Conservation (phyloP, 2,113 vertebrate genomes). For the Rana temporaria region DNA sequence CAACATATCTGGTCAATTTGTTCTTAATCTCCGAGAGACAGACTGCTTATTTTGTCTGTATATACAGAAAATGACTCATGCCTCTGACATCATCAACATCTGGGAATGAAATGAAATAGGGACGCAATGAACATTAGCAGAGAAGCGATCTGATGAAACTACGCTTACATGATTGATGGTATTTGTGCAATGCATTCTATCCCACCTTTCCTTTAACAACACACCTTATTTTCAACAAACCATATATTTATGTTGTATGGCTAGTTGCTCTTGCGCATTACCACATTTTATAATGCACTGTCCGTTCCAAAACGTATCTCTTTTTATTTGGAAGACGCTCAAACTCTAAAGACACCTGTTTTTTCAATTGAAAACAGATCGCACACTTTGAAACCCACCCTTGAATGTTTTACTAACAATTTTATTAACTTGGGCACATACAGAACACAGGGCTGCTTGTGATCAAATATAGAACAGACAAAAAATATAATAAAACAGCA, state of each 20-base stretch:
- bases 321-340: constrained; percentile 47
- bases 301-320: constrained; percentile 34
- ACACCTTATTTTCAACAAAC: constrained; percentile 42
- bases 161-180: constrained; percentile 26
- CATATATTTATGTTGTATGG: constrained; percentile 36
- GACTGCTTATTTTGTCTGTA: constrained; percentile 43
- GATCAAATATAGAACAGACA: neutral
- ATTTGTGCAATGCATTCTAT: constrained; percentile 38
- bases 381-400: constrained; percentile 48
- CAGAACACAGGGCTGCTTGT: constrained; percentile 16
- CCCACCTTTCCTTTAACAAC: constrained; percentile 48
- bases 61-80: constrained; percentile 48
- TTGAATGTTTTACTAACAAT: constrained; percentile 41
- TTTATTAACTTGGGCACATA: constrained; percentile 47
- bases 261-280: constrained; percentile 15
- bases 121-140: constrained; percentile 26
- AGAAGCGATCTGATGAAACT: constrained; percentile 31
- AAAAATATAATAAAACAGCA: neutral
- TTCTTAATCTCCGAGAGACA: constrained; percentile 43
- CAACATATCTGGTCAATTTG: constrained; percentile 13
- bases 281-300: constrained; percentile 25
- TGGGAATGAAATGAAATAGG: constrained; percentile 48
- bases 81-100: constrained; percentile 50
- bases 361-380: constrained; percentile 54
- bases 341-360: constrained; percentile 53